phyloP scores from a whole-genome alignment of 2,888 invertebrate genomes.

The Choristoneura rosaceana region DNA sequence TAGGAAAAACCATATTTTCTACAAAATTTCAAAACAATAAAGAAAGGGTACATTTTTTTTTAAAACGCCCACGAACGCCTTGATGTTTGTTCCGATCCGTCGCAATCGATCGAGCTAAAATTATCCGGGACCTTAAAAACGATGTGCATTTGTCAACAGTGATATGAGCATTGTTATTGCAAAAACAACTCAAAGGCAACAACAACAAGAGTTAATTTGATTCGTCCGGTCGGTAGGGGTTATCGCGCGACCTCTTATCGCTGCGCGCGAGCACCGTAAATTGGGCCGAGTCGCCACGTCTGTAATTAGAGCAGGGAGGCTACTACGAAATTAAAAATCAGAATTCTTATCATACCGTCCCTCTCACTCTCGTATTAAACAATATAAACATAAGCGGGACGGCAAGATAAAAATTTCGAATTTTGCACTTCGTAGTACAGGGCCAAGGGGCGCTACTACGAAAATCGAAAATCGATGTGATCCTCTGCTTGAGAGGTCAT shows the following conservation, averaged over 20 bases:
- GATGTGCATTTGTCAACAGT: slow-evolving; percentile 33
- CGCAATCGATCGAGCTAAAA: no score
- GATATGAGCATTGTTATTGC: slow-evolving; percentile 1
- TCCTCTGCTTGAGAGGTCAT: no score
- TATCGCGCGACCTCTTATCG: slow-evolving; percentile 39
- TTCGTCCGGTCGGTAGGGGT: neutral
- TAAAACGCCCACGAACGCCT: no score
- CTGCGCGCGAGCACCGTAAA: slow-evolving; percentile 15
- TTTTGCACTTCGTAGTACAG: no score
- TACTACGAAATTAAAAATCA: neutral
- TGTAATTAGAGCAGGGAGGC: slow-evolving; percentile 32
- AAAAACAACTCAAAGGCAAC: neutral
- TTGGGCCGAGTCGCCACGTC: slow-evolving; percentile 7
- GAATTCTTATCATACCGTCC: neutral
- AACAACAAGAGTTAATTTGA: neutral
- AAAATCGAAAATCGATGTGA: no score
- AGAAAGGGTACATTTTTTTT: no score
- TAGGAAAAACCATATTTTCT: no score
- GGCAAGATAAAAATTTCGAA: no score
- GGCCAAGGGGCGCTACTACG: no score
- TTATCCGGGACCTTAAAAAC: slow-evolving; percentile 11
- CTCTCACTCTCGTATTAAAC: no score
- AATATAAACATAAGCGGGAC: no score
- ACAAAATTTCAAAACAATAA: no score
- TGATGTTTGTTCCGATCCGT: neutral